Conservation (phyloP, 2,113 vertebrate genomes). For the Trichechus manatus region DNA sequence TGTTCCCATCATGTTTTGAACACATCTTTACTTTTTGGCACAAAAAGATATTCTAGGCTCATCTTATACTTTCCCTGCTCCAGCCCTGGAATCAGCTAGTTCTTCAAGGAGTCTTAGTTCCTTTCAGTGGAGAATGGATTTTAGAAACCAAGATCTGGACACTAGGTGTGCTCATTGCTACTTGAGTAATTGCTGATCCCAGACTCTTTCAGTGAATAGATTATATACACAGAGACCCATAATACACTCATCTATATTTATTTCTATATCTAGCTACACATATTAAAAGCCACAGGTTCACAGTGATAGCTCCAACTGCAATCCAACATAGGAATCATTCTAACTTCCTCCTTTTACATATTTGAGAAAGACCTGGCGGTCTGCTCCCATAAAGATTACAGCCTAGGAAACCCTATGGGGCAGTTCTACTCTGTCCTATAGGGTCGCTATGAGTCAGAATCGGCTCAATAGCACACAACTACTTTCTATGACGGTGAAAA, state of each 20-base stretch:
- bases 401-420: no score
- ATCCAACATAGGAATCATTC: neutral
- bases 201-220: neutral
- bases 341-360: neutral
- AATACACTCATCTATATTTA: neutral
- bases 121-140: neutral
- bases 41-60: conserved; percentile 8
- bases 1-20: neutral
- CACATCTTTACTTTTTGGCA: conserved; percentile 4
- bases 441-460: neutral
- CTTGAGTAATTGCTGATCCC: neutral
- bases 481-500: conserved; percentile 5
- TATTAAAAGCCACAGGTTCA: neutral
- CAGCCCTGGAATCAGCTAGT: neutral
- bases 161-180: neutral
- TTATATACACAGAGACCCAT: neutral
- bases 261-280: neutral
- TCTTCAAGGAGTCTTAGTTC: neutral
- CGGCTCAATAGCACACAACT: neutral
- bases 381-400: no score
- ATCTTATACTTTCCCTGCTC: neutral
- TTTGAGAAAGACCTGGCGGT: no score
- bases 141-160: neutral
- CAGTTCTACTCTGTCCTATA: neutral
- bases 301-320: neutral